Conservation (phyloP, 2,797 vertebrate genomes). For the Rhabdomys pumilio region DNA sequence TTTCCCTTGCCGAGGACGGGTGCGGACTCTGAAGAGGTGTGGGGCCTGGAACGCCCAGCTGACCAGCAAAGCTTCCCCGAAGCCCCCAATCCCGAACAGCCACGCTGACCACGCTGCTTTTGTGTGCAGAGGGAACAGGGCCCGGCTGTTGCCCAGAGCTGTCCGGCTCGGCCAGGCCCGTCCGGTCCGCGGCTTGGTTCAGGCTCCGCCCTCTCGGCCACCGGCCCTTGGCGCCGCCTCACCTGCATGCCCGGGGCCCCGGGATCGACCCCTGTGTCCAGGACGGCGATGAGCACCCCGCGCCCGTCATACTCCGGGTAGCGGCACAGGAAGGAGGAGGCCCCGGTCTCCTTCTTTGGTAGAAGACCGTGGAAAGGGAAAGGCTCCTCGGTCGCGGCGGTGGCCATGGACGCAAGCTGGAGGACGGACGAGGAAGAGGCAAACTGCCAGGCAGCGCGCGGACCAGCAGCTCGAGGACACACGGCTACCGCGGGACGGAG, state of each 20-base stretch:
- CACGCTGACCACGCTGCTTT: conserved; percentile 41
- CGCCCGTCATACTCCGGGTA: conserved; percentile 97
- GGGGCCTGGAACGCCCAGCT: neutral
- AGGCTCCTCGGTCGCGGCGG: conserved; percentile 94
- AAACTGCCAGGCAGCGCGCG: conserved; percentile 76
- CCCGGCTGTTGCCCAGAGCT: neutral
- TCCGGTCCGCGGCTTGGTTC: neutral
- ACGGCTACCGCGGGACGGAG: neutral
- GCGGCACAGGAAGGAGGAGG: conserved; percentile 94
- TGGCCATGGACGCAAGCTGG: conserved; percentile 92
- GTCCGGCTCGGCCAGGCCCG: neutral
- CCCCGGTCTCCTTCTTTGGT: conserved; percentile 98
- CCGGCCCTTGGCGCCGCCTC: conserved; percentile 77
- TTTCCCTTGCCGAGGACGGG: neutral
- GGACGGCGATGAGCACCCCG: conserved; percentile 95
- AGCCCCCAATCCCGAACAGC: neutral
- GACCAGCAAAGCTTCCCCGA: neutral
- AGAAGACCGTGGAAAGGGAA: conserved; percentile 98
- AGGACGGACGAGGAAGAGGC: conserved; percentile 78
- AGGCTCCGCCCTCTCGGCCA: conserved; percentile 19
- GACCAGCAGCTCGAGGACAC: conserved; percentile 43
- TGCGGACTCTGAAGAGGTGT: neutral
- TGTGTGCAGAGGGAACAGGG: conserved; percentile 41
- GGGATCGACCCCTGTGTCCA: conserved; percentile 98
- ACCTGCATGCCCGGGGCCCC: conserved; percentile 99